Conservation (phyloP, 2,888 invertebrate genomes). For the Ornithoptera alexandrae region DNA sequence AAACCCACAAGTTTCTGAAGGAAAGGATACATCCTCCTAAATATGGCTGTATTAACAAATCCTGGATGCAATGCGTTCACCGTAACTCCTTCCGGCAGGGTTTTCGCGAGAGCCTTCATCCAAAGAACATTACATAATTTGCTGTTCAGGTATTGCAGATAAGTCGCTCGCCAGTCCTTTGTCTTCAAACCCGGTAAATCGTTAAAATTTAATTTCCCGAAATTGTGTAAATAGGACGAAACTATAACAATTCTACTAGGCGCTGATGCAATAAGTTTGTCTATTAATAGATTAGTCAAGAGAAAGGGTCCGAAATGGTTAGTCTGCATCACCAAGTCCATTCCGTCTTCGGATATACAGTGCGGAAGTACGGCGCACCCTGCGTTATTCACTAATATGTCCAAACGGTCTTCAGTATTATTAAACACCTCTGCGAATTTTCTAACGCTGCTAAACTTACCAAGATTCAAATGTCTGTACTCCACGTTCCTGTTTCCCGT, state of each 20-base stretch:
- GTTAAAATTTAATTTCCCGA: constrained; percentile 71
- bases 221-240: constrained; percentile 56
- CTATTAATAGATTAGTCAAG: constrained; percentile 83
- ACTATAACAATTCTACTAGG: constrained; percentile 70
- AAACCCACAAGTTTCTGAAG: constrained; percentile 71
- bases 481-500: constrained; percentile 85
- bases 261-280: constrained; percentile 60
- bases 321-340: constrained; percentile 82
- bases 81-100: constrained; percentile 80
- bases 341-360: constrained; percentile 78
- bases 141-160: constrained; percentile 59
- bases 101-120: constrained; percentile 62
- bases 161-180: constrained; percentile 51
- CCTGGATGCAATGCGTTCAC: constrained; percentile 92
- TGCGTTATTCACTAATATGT: constrained; percentile 84
- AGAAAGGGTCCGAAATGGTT: constrained; percentile 87
- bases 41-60: constrained; percentile 88
- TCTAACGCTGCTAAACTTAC: constrained; percentile 73
- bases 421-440: constrained; percentile 82
- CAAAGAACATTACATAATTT: constrained; percentile 67
- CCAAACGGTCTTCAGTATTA: constrained; percentile 68
- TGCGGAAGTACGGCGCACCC: constrained; percentile 65
- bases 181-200: constrained; percentile 40
- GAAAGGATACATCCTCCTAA: constrained; percentile 77
- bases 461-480: constrained; percentile 75